A percentile compares a stretch with the other conserved stretches of the same genome.
These are phyloP conservation scores for Holacanthella duospinosa DNA, from an alignment of 2,888 invertebrate genomes.

Conservation along the genomic window DNA sequence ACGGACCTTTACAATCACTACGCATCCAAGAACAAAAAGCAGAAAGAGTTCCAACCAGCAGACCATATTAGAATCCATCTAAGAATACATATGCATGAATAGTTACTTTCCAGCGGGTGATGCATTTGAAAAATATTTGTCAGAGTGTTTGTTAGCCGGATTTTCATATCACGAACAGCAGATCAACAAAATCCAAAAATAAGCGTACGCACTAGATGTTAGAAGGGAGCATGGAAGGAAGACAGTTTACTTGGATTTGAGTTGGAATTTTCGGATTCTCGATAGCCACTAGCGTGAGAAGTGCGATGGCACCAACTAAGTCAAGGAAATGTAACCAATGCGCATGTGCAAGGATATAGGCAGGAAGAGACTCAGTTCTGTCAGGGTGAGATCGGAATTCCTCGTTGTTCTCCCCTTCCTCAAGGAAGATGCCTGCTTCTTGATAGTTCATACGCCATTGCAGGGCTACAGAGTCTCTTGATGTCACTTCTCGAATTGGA, in stretches of 20 bases:
- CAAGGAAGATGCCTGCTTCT: neutral
- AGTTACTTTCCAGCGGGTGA: too few relatives aligned
- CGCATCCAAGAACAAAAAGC: neutral
- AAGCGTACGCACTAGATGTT: too few relatives aligned
- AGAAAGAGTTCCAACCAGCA: neutral
- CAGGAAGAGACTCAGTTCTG: neutral
- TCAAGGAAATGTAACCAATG: neutral
- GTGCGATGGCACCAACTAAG: neutral
- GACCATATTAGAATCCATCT: neutral
- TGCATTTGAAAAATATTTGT: too few relatives aligned
- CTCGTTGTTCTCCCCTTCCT: constrained; percentile 1
- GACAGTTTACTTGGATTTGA: too few relatives aligned
- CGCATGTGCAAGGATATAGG: neutral
- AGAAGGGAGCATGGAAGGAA: too few relatives aligned
- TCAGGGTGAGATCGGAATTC: neutral
- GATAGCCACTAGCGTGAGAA: neutral
- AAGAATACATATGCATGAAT: neutral
- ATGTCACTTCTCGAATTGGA: constrained; percentile 1
- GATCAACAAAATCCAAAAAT: too few relatives aligned
- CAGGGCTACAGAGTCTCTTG: neutral
- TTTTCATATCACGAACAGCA: too few relatives aligned
- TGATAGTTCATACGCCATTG: neutral
- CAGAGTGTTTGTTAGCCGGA: too few relatives aligned
- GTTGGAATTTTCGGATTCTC: too few relatives aligned
- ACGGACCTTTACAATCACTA: neutral